phyloP scores from a whole-genome alignment of 2,888 invertebrate genomes.

The Pammene aurita region DNA sequence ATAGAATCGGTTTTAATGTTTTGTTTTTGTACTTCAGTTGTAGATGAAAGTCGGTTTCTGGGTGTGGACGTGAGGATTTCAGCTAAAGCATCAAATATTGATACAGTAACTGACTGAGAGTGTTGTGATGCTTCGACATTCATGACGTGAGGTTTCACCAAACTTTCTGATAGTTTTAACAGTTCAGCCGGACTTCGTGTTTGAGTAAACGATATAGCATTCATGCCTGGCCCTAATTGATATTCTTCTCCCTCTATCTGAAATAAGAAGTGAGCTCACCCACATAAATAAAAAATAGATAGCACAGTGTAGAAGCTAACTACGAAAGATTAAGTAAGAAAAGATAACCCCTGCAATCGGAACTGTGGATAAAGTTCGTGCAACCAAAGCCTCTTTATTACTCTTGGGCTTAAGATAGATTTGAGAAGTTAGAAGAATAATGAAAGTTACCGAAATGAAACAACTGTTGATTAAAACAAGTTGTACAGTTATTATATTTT shows the following conservation, averaged over 20 bases:
- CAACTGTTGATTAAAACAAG: conserved; percentile 66
- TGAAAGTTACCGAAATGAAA: conserved; percentile 49
- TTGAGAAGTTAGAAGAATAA: conserved; percentile 50
- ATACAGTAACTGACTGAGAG: conserved; percentile 83
- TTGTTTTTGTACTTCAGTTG: conserved; percentile 72
- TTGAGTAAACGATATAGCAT: conserved; percentile 79
- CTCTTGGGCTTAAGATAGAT: conserved; percentile 61
- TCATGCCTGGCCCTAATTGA: conserved; percentile 80
- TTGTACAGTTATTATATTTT: conserved; percentile 59
- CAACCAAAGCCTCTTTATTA: conserved; percentile 82
- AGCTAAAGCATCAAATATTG: conserved; percentile 84
- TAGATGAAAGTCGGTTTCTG: conserved; percentile 71
- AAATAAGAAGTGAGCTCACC: conserved; percentile 83
- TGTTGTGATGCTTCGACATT: conserved; percentile 83
- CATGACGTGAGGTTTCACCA: conserved; percentile 76
- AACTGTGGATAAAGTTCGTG: conserved; percentile 57
- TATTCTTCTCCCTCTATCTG: conserved; percentile 83
- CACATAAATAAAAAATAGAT: conserved; percentile 74
- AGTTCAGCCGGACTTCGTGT: conserved; percentile 78
- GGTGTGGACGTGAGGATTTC: conserved; percentile 83
- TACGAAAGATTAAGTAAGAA: conserved; percentile 39
- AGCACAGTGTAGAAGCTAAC: conserved; percentile 48
- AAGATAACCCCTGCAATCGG: conserved; percentile 14
- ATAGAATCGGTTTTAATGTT: conserved; percentile 67
- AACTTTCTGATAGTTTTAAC: conserved; percentile 78